Conservation (phyloP, 2,888 invertebrate species). For the Nebria salina region DNA sequence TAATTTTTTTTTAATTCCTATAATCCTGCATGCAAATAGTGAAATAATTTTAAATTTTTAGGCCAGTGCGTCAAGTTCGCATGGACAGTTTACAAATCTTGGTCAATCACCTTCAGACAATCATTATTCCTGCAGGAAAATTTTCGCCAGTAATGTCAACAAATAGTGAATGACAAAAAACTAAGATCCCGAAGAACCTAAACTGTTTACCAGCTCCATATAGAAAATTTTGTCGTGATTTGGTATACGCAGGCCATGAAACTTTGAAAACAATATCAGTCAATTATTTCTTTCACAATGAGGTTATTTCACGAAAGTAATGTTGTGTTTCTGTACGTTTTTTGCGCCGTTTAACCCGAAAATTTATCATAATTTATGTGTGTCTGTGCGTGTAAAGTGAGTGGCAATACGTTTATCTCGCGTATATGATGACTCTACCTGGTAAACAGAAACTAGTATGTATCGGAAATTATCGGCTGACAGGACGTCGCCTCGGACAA, state of each 20-base stretch:
- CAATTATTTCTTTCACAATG: constrained; percentile 18
- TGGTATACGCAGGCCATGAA: neutral
- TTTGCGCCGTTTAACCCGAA: constrained; percentile 2
- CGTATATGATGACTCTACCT: constrained; percentile 53
- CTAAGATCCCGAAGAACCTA: neutral
- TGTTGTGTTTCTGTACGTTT: neutral
- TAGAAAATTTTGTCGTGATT: neutral
- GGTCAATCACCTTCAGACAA: too few relatives aligned
- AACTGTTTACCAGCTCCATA: neutral
- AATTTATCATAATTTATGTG: constrained; percentile 7
- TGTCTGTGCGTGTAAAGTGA: constrained; percentile 18
- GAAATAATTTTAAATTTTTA: too few relatives aligned
- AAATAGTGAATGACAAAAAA: neutral
- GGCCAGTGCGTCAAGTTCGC: too few relatives aligned
- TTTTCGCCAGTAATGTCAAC: too few relatives aligned
- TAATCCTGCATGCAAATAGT: too few relatives aligned
- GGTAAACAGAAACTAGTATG: constrained; percentile 63
- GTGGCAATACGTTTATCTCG: neutral
- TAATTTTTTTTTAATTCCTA: too few relatives aligned
- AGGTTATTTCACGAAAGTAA: constrained; percentile 12
- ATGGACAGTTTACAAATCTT: too few relatives aligned
- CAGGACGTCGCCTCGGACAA: constrained; percentile 75
- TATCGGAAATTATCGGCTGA: constrained; percentile 78
- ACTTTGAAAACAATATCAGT: neutral
- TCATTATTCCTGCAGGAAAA: too few relatives aligned